A percentile compares a stretch with the other conserved stretches of the same genome.
phyloP scores from a whole-genome alignment of 2,888 invertebrate genomes.

The Diadegma fenestrale region DNA sequence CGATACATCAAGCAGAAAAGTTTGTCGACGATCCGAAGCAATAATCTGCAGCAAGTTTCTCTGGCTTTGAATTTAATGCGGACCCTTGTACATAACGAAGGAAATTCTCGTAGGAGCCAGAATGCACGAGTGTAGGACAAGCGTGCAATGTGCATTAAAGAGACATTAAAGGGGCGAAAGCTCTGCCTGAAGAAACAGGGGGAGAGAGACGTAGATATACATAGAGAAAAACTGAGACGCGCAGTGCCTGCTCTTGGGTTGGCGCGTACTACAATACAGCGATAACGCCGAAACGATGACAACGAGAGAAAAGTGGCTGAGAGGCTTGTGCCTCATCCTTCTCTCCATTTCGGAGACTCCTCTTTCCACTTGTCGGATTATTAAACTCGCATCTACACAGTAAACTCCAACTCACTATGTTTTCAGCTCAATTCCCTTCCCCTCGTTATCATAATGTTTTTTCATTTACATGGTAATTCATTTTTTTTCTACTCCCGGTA shows the following conservation, averaged over 20 bases:
- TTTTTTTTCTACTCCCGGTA: neutral
- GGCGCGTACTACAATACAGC: slow-evolving; percentile 31
- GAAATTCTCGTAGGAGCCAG: slow-evolving; percentile 27
- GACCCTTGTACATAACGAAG: slow-evolving; percentile 43
- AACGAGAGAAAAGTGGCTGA: slow-evolving; percentile 44
- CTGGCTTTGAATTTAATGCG: slow-evolving; percentile 44
- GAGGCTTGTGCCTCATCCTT: slow-evolving; percentile 30
- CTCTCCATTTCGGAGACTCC: slow-evolving; percentile 32
- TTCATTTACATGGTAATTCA: neutral
- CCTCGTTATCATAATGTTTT: neutral
- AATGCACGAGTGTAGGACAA: slow-evolving; percentile 38
- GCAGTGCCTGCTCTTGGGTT: slow-evolving; percentile 27
- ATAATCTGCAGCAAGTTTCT: slow-evolving; percentile 58
- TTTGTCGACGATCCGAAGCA: slow-evolving; percentile 59
- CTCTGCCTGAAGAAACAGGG: slow-evolving; percentile 6
- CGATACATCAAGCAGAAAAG: slow-evolving; percentile 42
- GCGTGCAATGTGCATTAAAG: slow-evolving; percentile 64
- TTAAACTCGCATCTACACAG: slow-evolving; percentile 72
- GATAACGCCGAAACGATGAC: slow-evolving; percentile 72
- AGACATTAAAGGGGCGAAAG: slow-evolving; percentile 65
- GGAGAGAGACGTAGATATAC: neutral
- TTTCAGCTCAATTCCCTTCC: neutral
- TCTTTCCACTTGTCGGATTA: slow-evolving; percentile 71
- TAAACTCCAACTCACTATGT: slow-evolving; percentile 64
- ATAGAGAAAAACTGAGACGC: slow-evolving; percentile 4